Conservation (phyloP, 2,888 invertebrate genomes). For the Nezara viridula region DNA sequence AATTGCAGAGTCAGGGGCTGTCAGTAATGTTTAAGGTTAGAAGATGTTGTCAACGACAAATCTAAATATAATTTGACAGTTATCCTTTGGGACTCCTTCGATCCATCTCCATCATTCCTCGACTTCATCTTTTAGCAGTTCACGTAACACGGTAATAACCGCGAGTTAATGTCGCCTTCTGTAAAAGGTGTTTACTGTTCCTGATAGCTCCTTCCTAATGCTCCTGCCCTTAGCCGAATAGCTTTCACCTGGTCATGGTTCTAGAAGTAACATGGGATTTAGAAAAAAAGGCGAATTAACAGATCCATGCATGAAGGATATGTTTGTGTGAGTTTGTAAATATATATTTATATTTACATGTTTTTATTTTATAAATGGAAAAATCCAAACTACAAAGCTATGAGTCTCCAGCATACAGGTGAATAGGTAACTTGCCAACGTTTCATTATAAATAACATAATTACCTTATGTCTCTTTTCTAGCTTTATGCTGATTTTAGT, state of each 20-base stretch:
- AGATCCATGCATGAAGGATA: neutral
- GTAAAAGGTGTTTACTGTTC: neutral
- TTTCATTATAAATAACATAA: too few species aligned
- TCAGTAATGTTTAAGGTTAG: neutral
- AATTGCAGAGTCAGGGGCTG: neutral
- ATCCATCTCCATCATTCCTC: conserved; percentile 13
- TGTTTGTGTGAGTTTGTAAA: too few species aligned
- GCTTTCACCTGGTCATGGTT: neutral
- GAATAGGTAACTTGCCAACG: too few species aligned
- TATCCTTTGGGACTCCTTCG: neutral
- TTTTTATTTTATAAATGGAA: too few species aligned
- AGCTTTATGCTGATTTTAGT: too few species aligned
- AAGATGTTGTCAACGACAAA: conserved; percentile 14
- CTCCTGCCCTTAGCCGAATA: neutral
- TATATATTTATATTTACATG: too few species aligned
- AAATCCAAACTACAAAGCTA: too few species aligned
- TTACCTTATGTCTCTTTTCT: too few species aligned
- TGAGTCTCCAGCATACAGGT: too few species aligned
- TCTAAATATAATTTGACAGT: conserved; percentile 7
- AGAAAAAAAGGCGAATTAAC: neutral
- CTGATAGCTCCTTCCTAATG: neutral
- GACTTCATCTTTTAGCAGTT: neutral
- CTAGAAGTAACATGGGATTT: neutral
- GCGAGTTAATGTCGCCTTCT: neutral
- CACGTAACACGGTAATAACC: neutral